Base-by-base conservation (phyloP, 2,797 vertebrate genomes). In the Sebastes vulpes region DNA sequence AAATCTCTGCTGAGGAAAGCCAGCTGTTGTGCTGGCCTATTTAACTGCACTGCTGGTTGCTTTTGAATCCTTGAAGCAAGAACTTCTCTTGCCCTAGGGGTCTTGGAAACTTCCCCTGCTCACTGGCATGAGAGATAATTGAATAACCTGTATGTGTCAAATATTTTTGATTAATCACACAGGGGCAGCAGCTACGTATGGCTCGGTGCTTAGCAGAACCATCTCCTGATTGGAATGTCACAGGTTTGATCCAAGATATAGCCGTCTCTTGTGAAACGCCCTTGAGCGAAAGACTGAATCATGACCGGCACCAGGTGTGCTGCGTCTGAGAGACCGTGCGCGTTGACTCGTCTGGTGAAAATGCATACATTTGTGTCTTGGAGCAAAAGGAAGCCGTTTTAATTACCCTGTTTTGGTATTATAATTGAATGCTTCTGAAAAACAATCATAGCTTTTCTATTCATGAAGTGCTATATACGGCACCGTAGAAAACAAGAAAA, bases 1-100 rank as follows among this genome's bases (percentile, higher is more conserved):
- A 81, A 75, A 81, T 84, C 82, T 83, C 66, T 63, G 75, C 76
- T 65, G 65, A 81, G 75, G 66, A 71, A 67, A 84, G 65, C 79
- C 90, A 90, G 88, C 82, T 89, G 90, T 86, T 87, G 81, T 76
- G 70, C 53, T 86, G 87, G 53, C 83, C 82, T 87, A 91, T 89
- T 92, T 90, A 88, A 76, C 72, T 50, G 23, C 63, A 57, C 61
- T 77, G 75, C 72, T 84, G 75, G 70, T 66, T 77, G 61, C 71
- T 65, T 89, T 82, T 75, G 79, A 77, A 72, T 86, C 72, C 71
- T 84, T 72, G 65, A 87, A 88, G 9, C 75, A 73, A 84, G 65
- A 86, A 84, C 75, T 83, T 67, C 31, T 72, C 28, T 76, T 79
- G 64, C 84, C 11, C 58, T 3, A 6, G 50, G 66, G 86, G 65